phyloP scores from a whole-genome alignment of 2,113 vertebrate genomes.

The Colinus virginianus region DNA sequence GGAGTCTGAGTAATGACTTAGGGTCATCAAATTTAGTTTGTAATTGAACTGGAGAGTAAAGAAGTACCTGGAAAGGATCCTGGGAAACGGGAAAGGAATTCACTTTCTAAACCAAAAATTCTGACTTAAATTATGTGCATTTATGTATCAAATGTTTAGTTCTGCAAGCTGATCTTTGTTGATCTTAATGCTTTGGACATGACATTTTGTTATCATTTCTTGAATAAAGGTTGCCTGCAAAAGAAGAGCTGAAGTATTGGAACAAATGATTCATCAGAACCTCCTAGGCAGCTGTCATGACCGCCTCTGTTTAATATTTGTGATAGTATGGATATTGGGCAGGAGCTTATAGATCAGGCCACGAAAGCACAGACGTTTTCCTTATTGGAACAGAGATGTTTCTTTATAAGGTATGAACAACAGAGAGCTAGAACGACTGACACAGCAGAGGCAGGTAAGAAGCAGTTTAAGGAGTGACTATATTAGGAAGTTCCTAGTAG shows the following conservation, averaged over 20 bases:
- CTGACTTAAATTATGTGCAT: neutral
- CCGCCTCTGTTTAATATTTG: neutral
- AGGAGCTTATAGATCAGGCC: neutral
- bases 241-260: neutral
- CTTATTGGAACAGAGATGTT: neutral
- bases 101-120: constrained; percentile 5
- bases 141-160: neutral
- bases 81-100: constrained; percentile 12
- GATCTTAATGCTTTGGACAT: neutral
- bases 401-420: neutral
- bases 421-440: neutral
- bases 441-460: neutral
- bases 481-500: neutral
- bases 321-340: neutral
- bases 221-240: neutral
- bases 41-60: constrained; percentile 48
- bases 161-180: neutral
- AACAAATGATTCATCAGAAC: neutral
- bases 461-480: neutral
- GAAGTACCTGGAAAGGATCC: neutral
- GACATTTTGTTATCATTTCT: neutral
- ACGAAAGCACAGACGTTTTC: neutral
- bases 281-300: neutral
- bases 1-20: constrained; percentile 60
- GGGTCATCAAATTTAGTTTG: constrained; percentile 49